Conservation (phyloP, 2,797 vertebrate species). For the Potorous gilbertii region DNA sequence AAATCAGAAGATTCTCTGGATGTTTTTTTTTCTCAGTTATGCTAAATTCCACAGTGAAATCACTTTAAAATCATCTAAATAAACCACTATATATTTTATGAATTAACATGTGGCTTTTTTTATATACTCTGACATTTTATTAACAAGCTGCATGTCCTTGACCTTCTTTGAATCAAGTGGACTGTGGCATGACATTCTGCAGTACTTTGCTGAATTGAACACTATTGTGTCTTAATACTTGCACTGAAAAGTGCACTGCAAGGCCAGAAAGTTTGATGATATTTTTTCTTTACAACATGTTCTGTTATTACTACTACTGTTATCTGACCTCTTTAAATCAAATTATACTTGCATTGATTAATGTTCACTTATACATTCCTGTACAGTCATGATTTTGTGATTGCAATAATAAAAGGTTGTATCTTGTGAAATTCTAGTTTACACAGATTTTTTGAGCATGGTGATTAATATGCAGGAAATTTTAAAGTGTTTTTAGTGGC, state of each 20-base stretch:
- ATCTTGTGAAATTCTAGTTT: slow-evolving; percentile 84
- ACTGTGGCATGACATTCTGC: slow-evolving; percentile 90
- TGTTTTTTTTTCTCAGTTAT: slow-evolving; percentile 80
- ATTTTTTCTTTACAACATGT: slow-evolving; percentile 85
- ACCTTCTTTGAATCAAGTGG: slow-evolving; percentile 84
- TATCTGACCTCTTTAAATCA: slow-evolving; percentile 85
- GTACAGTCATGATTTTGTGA: slow-evolving; percentile 90
- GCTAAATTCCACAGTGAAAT: slow-evolving; percentile 85
- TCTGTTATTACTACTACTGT: slow-evolving; percentile 79
- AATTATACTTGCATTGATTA: slow-evolving; percentile 85
- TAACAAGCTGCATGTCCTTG: slow-evolving; percentile 87
- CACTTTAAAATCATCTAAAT: slow-evolving; percentile 88
- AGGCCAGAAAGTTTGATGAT: slow-evolving; percentile 85
- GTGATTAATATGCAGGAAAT: slow-evolving; percentile 47
- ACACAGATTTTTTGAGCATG: slow-evolving; percentile 71
- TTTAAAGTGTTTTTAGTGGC: slow-evolving; percentile 60
- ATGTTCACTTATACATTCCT: slow-evolving; percentile 91
- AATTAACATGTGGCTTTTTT: slow-evolving; percentile 87
- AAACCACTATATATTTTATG: slow-evolving; percentile 91
- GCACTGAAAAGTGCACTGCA: slow-evolving; percentile 85
- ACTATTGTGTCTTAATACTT: slow-evolving; percentile 89
- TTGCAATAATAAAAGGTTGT: slow-evolving; percentile 92
- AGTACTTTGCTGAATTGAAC: slow-evolving; percentile 90
- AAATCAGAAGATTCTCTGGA: slow-evolving; percentile 78
- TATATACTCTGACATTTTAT: slow-evolving; percentile 86